Percentiles rank a stretch among this genome's conserved stretches.
Conservation (phyloP, 2,797 vertebrate genomes). For the Poeciliopsis presidionis region DNA sequence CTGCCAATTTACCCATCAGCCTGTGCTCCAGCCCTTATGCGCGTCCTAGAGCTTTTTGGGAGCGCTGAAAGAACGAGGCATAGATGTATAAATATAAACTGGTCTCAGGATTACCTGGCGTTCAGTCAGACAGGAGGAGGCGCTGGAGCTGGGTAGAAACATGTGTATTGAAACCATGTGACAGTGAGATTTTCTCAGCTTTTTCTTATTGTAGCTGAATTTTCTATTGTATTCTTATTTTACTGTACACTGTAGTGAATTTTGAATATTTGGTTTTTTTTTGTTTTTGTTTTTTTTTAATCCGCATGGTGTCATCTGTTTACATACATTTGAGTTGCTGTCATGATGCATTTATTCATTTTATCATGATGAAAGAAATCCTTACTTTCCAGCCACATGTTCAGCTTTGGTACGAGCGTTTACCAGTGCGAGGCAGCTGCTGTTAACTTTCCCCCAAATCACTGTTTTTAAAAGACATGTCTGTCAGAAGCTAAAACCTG, state of each 20-base stretch:
- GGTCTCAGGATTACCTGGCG: background rate
- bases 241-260: background rate
- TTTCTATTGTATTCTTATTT: background rate
- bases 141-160: conserved; percentile 9
- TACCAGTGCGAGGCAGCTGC: background rate
- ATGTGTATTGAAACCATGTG: background rate
- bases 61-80: conserved; percentile 10
- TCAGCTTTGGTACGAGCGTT: background rate
- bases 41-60: conserved; percentile 12
- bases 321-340: background rate
- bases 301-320: background rate
- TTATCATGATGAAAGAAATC: background rate
- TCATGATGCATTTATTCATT: background rate
- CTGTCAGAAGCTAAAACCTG: background rate
- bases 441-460: conserved; percentile 11
- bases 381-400: background rate
- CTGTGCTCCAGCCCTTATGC: background rate
- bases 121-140: conserved; percentile 1
- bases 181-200: background rate
- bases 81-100: background rate
- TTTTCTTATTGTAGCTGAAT: background rate
- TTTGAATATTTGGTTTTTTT: background rate
- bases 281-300: background rate
- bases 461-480: conserved; percentile 14
- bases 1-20: conserved; percentile 29